Evolutionary conservation across 37 sponge, comb jelly and placozoan species (phyloP).

Genomic region (Corticium candelabrum): DNA sequence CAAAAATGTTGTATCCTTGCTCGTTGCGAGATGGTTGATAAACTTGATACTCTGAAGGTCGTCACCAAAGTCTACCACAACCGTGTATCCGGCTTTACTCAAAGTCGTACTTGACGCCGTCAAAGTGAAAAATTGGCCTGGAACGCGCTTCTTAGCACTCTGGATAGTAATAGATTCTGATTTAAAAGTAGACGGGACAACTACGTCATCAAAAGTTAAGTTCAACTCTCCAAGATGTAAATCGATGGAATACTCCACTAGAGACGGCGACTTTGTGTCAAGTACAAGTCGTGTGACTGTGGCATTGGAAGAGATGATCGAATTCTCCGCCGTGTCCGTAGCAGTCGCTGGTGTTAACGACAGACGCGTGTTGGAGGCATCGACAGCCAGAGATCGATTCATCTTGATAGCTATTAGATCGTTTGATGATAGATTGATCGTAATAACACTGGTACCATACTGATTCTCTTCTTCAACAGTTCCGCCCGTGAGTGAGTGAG

Average conservation of each 20-base stretch:
- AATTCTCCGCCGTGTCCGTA: conserved; percentile 23
- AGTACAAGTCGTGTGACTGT: not conserved
- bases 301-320: not conserved
- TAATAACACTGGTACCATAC: conserved; percentile 23
- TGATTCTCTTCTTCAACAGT: not conserved
- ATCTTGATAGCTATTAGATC: conserved; percentile 55
- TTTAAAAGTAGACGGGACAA: conserved; percentile 48
- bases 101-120: conserved; percentile 47
- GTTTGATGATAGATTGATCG: conserved; percentile 25
- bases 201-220: conserved; percentile 67
- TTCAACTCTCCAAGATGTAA: conserved; percentile 51
- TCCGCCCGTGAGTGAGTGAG: conserved; percentile 1
- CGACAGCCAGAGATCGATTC: conserved; percentile 25
- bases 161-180: conserved; percentile 66
- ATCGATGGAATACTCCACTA: conserved; percentile 42
- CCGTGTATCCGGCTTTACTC: conserved; percentile 31
- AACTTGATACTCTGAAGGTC: conserved; percentile 49
- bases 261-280: conserved; percentile 27
- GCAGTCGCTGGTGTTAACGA: conserved; percentile 16
- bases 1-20: conserved; percentile 45
- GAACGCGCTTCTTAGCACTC: conserved; percentile 14
- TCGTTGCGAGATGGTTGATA: conserved; percentile 26
- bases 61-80: conserved; percentile 30
- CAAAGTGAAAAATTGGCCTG: conserved; percentile 46
- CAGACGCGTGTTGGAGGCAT: conserved; percentile 25